Evolutionary conservation across 2,113 vertebrate genomes (phyloP).

Genomic region (Macquaria australasica): DNA sequence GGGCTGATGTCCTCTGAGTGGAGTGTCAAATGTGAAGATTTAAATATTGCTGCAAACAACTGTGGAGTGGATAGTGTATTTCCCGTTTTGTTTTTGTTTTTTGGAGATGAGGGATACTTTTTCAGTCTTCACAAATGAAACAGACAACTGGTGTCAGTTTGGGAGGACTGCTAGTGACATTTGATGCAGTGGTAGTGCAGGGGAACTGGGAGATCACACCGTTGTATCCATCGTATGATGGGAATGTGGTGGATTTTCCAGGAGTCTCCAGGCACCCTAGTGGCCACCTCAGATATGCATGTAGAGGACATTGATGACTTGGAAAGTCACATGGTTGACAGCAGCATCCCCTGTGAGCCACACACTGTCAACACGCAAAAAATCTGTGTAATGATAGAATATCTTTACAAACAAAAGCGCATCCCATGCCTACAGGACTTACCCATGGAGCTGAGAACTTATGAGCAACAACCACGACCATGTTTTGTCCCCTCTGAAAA

Average conservation of each 20-base stretch:
- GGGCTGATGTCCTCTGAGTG: not conserved
- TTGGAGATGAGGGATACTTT: not conserved
- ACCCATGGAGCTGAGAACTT: fast-evolving
- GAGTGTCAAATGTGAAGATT: too few species aligned
- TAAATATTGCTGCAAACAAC: too few species aligned
- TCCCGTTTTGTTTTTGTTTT: not conserved
- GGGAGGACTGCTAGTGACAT: fast-evolving
- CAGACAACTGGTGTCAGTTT: too few species aligned
- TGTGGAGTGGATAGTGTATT: too few species aligned
- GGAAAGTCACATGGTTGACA: not conserved
- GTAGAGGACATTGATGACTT: not conserved
- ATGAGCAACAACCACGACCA: not conserved
- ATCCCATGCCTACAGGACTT: not conserved
- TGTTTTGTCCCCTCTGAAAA: slow-evolving; percentile 10
- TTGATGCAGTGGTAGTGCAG: not conserved
- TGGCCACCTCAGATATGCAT: not conserved
- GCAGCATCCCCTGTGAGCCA: not conserved
- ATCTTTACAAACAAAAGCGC: not conserved
- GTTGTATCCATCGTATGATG: not conserved
- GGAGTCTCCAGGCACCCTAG: not conserved
- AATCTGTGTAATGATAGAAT: not conserved
- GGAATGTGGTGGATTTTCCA: slow-evolving; percentile 13
- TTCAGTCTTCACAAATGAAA: too few species aligned
- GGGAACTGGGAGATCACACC: slow-evolving; percentile 2
- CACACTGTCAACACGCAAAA: not conserved